These are phyloP conservation scores for Drosophila aff. DNA, from an alignment of 1,140 invertebrate species.

Conservation along the genomic window DNA sequence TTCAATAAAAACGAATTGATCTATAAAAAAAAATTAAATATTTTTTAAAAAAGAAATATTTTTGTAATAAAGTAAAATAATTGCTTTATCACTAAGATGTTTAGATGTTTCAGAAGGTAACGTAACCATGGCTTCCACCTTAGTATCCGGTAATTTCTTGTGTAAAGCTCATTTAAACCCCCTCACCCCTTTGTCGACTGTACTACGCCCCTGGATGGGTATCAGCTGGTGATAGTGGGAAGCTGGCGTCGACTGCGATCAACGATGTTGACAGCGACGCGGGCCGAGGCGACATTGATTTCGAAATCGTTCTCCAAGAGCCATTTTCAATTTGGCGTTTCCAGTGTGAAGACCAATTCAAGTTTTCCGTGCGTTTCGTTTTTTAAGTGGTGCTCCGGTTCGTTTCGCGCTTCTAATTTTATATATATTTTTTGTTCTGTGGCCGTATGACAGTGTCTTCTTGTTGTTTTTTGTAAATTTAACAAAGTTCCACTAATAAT, in stretches of 20 bases:
- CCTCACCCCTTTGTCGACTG: background rate
- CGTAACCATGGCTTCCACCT: background rate
- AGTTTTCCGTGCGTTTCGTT: constrained; percentile 44
- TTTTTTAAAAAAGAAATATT: too few relatives aligned
- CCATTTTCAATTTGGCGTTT: constrained; percentile 82
- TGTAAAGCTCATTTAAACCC: too few relatives aligned
- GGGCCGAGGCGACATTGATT: constrained; percentile 34
- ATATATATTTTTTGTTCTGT: constrained; percentile 23
- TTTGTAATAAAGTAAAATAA: too few relatives aligned
- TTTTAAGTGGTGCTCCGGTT: constrained; percentile 3
- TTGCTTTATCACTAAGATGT: too few relatives aligned
- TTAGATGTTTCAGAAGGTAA: background rate
- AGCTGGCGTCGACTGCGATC: constrained; percentile 19
- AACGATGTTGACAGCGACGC: constrained; percentile 13
- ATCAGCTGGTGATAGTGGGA: constrained; percentile 8
- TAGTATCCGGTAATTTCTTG: too few relatives aligned
- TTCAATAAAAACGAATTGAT: too few relatives aligned
- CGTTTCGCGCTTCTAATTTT: background rate
- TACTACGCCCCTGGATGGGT: background rate
- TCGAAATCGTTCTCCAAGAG: constrained; percentile 36
- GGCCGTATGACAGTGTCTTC: background rate
- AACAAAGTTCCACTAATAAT: constrained; percentile 10
- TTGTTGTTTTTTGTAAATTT: background rate
- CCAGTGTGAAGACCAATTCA: constrained; percentile 84
- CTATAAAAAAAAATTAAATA: too few relatives aligned